A percentile compares a stretch with the other conserved stretches of the same genome.
Evolutionary conservation across 2,888 invertebrate species (phyloP).

Genomic region (Trichopoda pennipes): DNA sequence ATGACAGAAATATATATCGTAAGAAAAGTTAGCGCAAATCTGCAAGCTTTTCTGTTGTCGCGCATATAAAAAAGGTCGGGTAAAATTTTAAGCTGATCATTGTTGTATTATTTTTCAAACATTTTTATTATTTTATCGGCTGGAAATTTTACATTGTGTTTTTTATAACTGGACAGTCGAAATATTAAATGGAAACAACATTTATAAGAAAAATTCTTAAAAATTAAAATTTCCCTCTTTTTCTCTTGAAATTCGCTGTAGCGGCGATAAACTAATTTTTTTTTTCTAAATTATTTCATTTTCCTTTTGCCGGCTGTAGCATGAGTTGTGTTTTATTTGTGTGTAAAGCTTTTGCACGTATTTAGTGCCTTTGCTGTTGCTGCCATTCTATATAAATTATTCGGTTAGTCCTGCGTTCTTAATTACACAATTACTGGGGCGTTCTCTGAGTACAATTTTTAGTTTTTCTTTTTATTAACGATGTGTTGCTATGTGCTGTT

Average conservation of each 20-base stretch:
- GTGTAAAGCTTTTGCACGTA: constrained; percentile 14
- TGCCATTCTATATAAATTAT: constrained; percentile 61
- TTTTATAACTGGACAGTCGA: no score
- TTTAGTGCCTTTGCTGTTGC: constrained; percentile 6
- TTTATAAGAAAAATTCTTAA: no score
- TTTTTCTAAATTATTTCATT: constrained; percentile 12
- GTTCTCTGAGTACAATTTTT: constrained; percentile 58
- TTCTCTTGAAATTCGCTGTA: constrained; percentile 13
- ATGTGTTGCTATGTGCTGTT: constrained; percentile 14
- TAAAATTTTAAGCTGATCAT: no score
- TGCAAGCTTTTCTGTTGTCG: no score
- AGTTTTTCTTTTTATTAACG: not conserved
- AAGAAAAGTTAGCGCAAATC: no score
- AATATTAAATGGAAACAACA: no score
- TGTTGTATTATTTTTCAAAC: no score
- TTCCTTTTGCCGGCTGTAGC: constrained; percentile 2
- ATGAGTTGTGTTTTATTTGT: constrained; percentile 21
- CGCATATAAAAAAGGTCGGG: no score
- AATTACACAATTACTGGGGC: constrained; percentile 68
- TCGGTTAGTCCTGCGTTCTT: constrained; percentile 62
- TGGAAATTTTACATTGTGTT: no score
- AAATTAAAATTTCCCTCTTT: no score
- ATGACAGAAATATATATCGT: no score
- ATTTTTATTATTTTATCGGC: no score
- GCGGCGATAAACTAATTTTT: not conserved